Base-by-base conservation (phyloP, 2,888 invertebrate species). In the Drosophila imparisetae region DNA sequence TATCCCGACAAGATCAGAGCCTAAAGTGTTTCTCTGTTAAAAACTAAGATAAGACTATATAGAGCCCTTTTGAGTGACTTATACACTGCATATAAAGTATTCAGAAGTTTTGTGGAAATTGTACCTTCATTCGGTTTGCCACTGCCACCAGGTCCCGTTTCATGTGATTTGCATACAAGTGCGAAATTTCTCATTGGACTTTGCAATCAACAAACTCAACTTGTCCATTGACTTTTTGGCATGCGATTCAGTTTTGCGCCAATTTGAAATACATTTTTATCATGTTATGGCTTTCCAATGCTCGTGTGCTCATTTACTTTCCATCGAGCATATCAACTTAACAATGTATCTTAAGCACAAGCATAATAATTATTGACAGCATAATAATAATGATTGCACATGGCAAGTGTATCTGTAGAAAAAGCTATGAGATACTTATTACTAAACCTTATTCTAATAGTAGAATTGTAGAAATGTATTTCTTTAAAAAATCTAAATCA, bases 131-230 rank as follows among this genome's bases (percentile, higher is more conserved):
- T 49, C 49, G n/a, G 29, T 53, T 36, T 57, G 55, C 21, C 49
- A 15, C 36, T 42, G 34, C n/a, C 32, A 38, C 11, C 21, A 21
- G 13, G 27, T 55, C 21, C 40, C 34, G 59, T 42, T 67, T 54
- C 24, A 49, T 21, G 59, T 62, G 59, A 54, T 69, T 78, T 69
- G 74, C 78, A 74, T 78, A 52, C 49, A 50, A 68, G 74, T 66
- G 74, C 69, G 58, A 50, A 73, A 73, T 78, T 74, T 74, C 74
- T 63, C 53, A 69, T 59, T 74, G 40, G 62, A 72, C 72, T 72
- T 65, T 68, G 77, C 49, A 21, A 21, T 49, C 54, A 45, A 27
- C 55, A 61, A 70, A 55, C 66, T 62, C 27, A 38, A 62, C 55
- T 52, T 55, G 45, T 36, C 30, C 66, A 61, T 53, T 70, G 71